These are phyloP conservation scores for Dasypolia templi DNA, from an alignment of 2,888 invertebrate genomes.

Conservation along the genomic window DNA sequence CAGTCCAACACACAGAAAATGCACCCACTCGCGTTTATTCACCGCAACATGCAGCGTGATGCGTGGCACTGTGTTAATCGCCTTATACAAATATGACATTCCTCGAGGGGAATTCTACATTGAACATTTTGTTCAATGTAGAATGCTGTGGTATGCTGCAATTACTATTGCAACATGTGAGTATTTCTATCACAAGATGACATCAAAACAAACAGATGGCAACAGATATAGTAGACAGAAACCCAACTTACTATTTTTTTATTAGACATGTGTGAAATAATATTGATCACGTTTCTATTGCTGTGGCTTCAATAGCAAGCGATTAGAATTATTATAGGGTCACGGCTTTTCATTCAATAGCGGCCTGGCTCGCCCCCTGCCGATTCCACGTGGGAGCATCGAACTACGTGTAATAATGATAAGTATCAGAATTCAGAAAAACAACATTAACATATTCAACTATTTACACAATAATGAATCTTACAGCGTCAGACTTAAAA, in stretches of 20 bases:
- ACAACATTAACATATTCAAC: slow-evolving; percentile 9
- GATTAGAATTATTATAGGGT: slow-evolving; percentile 19
- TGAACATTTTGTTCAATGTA: too few relatives aligned
- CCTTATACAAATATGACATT: neutral
- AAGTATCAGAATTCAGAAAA: slow-evolving; percentile 5
- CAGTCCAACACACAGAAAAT: too few relatives aligned
- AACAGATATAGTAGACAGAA: neutral
- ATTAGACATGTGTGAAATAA: neutral
- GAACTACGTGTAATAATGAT: slow-evolving; percentile 21
- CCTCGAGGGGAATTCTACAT: neutral
- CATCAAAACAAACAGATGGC: slow-evolving; percentile 14
- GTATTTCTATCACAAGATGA: neutral
- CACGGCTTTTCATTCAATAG: slow-evolving; percentile 5
- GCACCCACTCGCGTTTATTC: too few relatives aligned
- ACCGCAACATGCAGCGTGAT: too few relatives aligned
- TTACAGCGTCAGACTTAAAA: slow-evolving; percentile 1
- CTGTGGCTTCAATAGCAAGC: neutral
- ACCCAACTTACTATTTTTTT: neutral
- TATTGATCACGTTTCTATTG: slow-evolving; percentile 5
- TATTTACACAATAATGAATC: slow-evolving; percentile 23
- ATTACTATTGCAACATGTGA: slow-evolving; percentile 4
- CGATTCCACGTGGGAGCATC: neutral
- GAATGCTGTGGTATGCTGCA: neutral
- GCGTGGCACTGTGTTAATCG: too few relatives aligned
- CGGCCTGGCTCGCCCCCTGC: neutral